Evolutionary conservation across 1,140 invertebrate species (phyloP), one percentile per base, ranked within the genome.

Genomic region (Macrobrachium nipponense): DNA sequence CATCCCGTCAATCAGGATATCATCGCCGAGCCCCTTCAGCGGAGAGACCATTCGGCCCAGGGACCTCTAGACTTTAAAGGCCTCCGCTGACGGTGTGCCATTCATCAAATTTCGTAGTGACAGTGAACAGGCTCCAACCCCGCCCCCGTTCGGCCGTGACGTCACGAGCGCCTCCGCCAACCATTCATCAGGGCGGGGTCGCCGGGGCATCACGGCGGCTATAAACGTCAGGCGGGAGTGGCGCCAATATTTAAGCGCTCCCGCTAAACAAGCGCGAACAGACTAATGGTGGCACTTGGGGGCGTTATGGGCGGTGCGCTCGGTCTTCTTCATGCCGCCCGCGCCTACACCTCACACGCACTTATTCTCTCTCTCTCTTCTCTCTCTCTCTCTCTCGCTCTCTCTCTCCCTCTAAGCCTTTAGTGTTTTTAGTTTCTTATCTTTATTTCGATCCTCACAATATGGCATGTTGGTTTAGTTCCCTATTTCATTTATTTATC

Each of bases 341-440:
- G 51, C 51, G 51, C 51, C 51, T 51, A 51, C 51, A 51, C 51
- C 51, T 51, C 8, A n/a, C 23, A 20, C 18, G 10, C 17, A 44
- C 73, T 76, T 10, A 12, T 12, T 75, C 72, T 51, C 27, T 75
- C 72, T 43, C 72, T 75, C 27, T 75, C 18, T 59, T 61, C 59
- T 78, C 76, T 78, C 76, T 78, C 76, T 78, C 76, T 78, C 76
- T 78, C 76, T 78, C 76, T 78, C 76, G 61, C 76, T 78, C 76
- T 78, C 76, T 61, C 77, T 64, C 60, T 64, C 77, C 43, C 59
- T 62, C 58, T 64, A n/a, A n/a, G n/a, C n/a, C 18, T 66, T 66
- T 51, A 0, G 0, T 51, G 51, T 51, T 51, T 51, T 12, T 51
- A 7, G 8, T 51, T 51, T 51, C 51, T 2, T 51, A 51, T 51